Evolutionary conservation across 2,888 invertebrate species (phyloP).

Genomic region (Tryphoninae sp.): DNA sequence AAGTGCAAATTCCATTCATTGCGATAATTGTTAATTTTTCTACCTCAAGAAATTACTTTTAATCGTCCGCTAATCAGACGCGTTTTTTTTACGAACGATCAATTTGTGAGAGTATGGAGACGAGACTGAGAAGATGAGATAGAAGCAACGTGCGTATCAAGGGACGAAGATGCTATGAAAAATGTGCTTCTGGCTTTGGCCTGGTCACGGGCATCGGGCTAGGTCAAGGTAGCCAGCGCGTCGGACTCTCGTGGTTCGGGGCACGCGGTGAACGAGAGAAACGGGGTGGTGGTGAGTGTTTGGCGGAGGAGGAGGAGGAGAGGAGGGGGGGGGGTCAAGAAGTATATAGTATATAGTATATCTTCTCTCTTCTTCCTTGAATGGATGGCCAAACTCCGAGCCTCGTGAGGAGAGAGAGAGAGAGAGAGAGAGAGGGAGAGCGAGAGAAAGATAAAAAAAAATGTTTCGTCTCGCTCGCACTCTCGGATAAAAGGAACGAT

Average conservation of each 20-base stretch:
- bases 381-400: slow-evolving; percentile 67
- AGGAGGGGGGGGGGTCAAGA: slow-evolving; percentile 57
- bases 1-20: background rate
- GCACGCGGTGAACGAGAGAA: slow-evolving; percentile 50
- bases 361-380: slow-evolving; percentile 67
- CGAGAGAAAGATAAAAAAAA: slow-evolving; percentile 26
- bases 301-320: slow-evolving; percentile 33
- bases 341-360: slow-evolving; percentile 31
- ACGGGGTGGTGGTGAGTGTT: slow-evolving; percentile 25
- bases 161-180: slow-evolving; percentile 44
- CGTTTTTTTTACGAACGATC: background rate
- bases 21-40: background rate
- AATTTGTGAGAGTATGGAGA: background rate
- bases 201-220: slow-evolving; percentile 62
- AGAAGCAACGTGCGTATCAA: slow-evolving; percentile 10
- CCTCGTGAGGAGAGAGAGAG: slow-evolving; percentile 23
- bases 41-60: background rate
- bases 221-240: slow-evolving; percentile 64
- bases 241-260: slow-evolving; percentile 52
- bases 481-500: slow-evolving; percentile 31
- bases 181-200: slow-evolving; percentile 36
- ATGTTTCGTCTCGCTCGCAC: slow-evolving; percentile 23
- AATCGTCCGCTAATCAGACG: background rate
- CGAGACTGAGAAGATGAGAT: background rate
- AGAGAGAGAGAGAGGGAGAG: slow-evolving; percentile 17